Evolutionary conservation across 2,797 vertebrate species (phyloP), one percentile per base, ranked within the genome.

Genomic region (Micromesistius poutassou): DNA sequence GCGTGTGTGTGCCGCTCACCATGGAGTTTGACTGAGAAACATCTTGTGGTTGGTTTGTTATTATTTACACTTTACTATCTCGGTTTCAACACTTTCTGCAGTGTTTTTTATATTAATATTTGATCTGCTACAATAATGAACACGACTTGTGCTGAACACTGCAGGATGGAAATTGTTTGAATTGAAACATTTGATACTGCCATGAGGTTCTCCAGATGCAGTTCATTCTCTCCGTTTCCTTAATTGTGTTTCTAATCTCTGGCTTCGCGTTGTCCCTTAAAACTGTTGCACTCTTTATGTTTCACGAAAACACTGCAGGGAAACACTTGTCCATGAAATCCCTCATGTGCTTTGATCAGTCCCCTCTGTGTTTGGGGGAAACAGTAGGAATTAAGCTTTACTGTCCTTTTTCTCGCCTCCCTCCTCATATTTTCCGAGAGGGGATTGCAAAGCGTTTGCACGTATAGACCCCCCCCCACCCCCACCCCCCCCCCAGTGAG

Each of bases 401-500:
- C 82, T 80, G 38, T 70, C 30, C 62, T 38, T 73, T 70, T 38
- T 71, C 66, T 70, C 76, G 74, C 81, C 28, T 25, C 55, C 46
- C 46, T 8, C 55, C 55, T 62, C 55, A 9, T 25, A 62, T 62
- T 72, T 81, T 82, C 62, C 2, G 40, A 73, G 80, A 85, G 74
- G 81, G 80, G 85, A 76, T 16, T 79, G 31, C 35, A 30, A 40
- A 74, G 77, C 74, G 19, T 33, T 42, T 33, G 50, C 79, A 25
- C 79, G 82, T 80, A 79, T 84, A 80, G 78, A 78, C 5, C 6
- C 8, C 22, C 19, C 46, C 46, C 46, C 46, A 85, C 76, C 84
- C 14, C 55, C 22, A 0, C 19, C 22, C 55, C 55, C 55, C 85
- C 76, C 83, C 87, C 83, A 84, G 75, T 62, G 74, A 91, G 88